Evolutionary conservation across 2,113 vertebrate species (phyloP).

Genomic region (Heterochromis multidens): DNA sequence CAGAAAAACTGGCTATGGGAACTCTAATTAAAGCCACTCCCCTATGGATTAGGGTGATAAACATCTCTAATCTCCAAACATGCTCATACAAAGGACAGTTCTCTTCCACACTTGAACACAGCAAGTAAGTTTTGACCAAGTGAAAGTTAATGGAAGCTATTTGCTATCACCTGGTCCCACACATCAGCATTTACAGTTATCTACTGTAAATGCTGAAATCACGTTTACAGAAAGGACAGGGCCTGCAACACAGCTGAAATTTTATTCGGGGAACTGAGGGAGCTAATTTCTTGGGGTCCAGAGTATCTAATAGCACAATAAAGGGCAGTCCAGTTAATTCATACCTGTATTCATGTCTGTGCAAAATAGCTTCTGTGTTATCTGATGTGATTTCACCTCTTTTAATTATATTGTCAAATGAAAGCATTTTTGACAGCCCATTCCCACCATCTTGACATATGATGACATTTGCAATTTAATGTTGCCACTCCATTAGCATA

Average conservation of each 20-base stretch:
- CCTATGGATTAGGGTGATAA: not conserved
- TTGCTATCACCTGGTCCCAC: not conserved
- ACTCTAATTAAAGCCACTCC: not conserved
- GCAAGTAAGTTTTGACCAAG: not conserved
- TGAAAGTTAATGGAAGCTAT: not conserved
- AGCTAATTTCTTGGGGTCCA: not conserved
- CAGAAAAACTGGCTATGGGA: not conserved
- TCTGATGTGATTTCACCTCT: fast-evolving
- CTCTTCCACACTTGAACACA: not conserved
- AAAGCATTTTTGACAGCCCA: not conserved
- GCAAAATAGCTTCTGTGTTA: not conserved
- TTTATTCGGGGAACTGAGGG: not conserved
- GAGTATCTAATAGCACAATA: not conserved
- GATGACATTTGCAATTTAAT: too few species aligned
- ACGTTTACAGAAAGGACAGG: not conserved
- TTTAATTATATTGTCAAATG: not conserved
- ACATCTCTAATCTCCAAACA: not conserved
- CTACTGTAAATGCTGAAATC: not conserved
- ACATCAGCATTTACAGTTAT: not conserved
- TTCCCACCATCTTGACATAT: not conserved
- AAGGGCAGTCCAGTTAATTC: not conserved
- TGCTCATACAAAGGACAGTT: not conserved
- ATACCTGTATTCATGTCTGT: not conserved
- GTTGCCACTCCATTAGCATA: too few species aligned
- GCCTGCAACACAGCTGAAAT: not conserved